Conservation (phyloP, 2,888 invertebrate species). For the Orchesellides sinensis region DNA sequence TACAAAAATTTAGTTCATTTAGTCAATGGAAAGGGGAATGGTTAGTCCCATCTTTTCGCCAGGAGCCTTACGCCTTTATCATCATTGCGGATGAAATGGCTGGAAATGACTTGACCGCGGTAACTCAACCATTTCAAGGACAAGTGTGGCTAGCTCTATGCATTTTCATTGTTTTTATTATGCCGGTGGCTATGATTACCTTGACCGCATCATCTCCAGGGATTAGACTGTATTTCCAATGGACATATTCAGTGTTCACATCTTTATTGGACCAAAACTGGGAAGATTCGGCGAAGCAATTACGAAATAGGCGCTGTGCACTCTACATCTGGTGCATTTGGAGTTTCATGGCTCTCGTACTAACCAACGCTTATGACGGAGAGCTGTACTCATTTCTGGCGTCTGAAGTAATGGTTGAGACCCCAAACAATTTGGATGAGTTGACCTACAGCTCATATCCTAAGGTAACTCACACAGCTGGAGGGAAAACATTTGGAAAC, state of each 20-base stretch:
- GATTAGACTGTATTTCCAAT: background rate
- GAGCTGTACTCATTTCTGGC: constrained; percentile 21
- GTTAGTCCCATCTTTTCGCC: background rate
- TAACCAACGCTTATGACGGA: constrained; percentile 18
- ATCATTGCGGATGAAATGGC: background rate
- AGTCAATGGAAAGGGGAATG: background rate
- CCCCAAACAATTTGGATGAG: constrained; percentile 5
- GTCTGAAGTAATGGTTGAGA: background rate
- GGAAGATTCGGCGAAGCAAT: background rate
- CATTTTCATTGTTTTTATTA: background rate
- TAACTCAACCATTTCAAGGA: constrained; percentile 18
- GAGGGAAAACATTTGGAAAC: background rate
- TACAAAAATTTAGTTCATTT: too few relatives aligned
- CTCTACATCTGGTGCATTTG: background rate
- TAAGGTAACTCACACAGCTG: background rate
- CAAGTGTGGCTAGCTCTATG: background rate
- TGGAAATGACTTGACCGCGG: background rate
- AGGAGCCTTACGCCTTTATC: background rate
- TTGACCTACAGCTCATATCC: background rate
- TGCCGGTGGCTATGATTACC: background rate
- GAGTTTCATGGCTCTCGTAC: constrained; percentile 4
- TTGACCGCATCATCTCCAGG: background rate
- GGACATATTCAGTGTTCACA: background rate
- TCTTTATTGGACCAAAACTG: background rate
- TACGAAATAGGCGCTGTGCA: background rate